phyloP scores from a whole-genome alignment of 2,797 vertebrate species.

The Syngnathus acus region DNA sequence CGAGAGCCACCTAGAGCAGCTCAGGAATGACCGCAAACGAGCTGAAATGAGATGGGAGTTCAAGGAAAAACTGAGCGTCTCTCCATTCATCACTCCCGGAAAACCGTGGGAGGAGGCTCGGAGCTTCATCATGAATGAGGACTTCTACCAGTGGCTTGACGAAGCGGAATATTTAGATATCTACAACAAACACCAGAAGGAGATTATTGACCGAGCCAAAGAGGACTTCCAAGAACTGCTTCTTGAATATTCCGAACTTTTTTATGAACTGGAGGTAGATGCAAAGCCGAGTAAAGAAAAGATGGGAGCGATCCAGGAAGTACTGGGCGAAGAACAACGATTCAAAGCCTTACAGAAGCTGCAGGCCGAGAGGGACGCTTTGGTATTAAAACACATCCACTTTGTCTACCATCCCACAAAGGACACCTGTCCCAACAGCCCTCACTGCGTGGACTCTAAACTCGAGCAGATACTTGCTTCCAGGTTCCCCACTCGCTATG shows the following conservation, averaged over 20 bases:
- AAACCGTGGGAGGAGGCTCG: slow-evolving; percentile 97
- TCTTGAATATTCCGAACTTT: slow-evolving; percentile 93
- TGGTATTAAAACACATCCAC: slow-evolving; percentile 95
- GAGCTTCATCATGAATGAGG: slow-evolving; percentile 96
- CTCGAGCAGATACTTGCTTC: slow-evolving; percentile 83
- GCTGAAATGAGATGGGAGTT: slow-evolving; percentile 86
- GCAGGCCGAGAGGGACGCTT: slow-evolving; percentile 90
- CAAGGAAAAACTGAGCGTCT: slow-evolving; percentile 83
- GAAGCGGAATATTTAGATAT: slow-evolving; percentile 88
- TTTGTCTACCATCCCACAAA: slow-evolving; percentile 97
- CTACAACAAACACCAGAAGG: slow-evolving; percentile 92
- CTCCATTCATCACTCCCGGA: slow-evolving; percentile 89
- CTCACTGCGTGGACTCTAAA: slow-evolving; percentile 81
- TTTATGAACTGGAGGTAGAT: slow-evolving; percentile 94
- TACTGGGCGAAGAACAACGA: slow-evolving; percentile 87
- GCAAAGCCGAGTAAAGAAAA: slow-evolving; percentile 99
- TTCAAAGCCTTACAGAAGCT: slow-evolving; percentile 95
- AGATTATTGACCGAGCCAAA: slow-evolving; percentile 90
- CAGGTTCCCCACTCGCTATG: slow-evolving; percentile 76
- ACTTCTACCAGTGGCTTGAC: slow-evolving; percentile 93
- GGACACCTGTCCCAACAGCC: slow-evolving; percentile 91
- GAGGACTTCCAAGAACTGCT: slow-evolving; percentile 97
- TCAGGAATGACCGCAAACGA: slow-evolving; percentile 81
- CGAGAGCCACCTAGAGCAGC: slow-evolving; percentile 78
- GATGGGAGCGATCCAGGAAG: slow-evolving; percentile 95